Conservation (phyloP, 2,888 invertebrate species). For the Criorhina ranunculi region DNA sequence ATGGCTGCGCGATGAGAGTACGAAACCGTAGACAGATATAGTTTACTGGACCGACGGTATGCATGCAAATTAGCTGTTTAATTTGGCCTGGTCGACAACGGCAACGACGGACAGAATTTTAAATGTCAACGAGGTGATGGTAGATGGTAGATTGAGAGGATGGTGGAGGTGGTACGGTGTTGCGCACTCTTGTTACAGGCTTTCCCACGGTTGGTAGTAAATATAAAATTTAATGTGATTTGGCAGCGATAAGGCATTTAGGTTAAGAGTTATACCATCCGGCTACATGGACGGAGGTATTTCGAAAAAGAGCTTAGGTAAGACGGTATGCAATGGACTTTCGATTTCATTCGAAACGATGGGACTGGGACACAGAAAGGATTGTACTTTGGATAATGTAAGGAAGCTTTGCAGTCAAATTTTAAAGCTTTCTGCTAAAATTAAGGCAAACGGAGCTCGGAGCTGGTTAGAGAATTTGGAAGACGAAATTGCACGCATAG, state of each 20-base stretch:
- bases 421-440: no score
- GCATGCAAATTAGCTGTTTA: slow-evolving; percentile 72
- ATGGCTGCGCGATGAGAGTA: slow-evolving; percentile 23
- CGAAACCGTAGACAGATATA: slow-evolving; percentile 53
- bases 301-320: slow-evolving; percentile 10
- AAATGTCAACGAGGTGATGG: slow-evolving; percentile 42
- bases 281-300: slow-evolving; percentile 28
- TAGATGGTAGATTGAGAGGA: no score
- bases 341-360: not conserved
- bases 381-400: not conserved
- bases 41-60: slow-evolving; percentile 51
- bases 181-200: slow-evolving; percentile 31
- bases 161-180: slow-evolving; percentile 3
- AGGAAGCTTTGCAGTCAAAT: not conserved
- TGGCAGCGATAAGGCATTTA: slow-evolving; percentile 43
- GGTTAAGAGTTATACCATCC: slow-evolving; percentile 55
- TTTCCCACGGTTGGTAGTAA: slow-evolving; percentile 65
- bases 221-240: slow-evolving; percentile 56
- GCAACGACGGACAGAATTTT: slow-evolving; percentile 41
- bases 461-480: no score
- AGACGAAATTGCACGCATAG: no score
- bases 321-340: not conserved
- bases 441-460: no score
- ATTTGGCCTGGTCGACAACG: slow-evolving; percentile 41
- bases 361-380: not conserved